A percentile compares a stretch with the other conserved stretches of the same genome.
Evolutionary conservation across 1,140 invertebrate genomes (phyloP).

Genomic region (Calosoma granatense): DNA sequence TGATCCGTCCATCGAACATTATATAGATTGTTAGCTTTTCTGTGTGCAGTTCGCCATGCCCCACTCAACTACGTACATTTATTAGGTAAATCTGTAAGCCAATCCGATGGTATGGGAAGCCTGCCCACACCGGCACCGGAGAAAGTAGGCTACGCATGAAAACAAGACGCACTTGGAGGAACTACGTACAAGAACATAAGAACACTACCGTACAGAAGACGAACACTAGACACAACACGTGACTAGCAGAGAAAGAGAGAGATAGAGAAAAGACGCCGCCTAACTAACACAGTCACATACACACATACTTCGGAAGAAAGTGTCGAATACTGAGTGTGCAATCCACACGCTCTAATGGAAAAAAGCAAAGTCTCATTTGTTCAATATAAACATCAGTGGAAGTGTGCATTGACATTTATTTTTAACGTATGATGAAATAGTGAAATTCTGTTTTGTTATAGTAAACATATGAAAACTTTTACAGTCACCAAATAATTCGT

Average conservation of each 20-base stretch:
- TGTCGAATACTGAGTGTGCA: not conserved
- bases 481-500: too few relatives aligned
- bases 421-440: too few relatives aligned
- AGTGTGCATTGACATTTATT: too few relatives aligned
- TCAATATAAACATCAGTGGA: too few relatives aligned
- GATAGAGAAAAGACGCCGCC: too few relatives aligned
- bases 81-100: not conserved
- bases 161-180: not conserved
- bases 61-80: not conserved
- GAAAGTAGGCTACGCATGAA: not conserved
- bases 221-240: too few relatives aligned
- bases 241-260: too few relatives aligned
- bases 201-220: not conserved
- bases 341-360: too few relatives aligned
- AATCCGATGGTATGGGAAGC: constrained; percentile 2
- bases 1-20: not conserved
- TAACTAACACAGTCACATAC: not conserved
- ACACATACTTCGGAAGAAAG: not conserved
- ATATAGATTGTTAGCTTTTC: constrained; percentile 1
- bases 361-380: too few relatives aligned
- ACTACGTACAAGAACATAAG: not conserved
- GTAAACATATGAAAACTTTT: too few relatives aligned
- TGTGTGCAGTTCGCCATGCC: not conserved
- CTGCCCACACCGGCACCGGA: not conserved
- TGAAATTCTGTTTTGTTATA: too few relatives aligned